Base-by-base conservation (phyloP, 2,797 vertebrate species). In the Myiotriccus ornatus region DNA sequence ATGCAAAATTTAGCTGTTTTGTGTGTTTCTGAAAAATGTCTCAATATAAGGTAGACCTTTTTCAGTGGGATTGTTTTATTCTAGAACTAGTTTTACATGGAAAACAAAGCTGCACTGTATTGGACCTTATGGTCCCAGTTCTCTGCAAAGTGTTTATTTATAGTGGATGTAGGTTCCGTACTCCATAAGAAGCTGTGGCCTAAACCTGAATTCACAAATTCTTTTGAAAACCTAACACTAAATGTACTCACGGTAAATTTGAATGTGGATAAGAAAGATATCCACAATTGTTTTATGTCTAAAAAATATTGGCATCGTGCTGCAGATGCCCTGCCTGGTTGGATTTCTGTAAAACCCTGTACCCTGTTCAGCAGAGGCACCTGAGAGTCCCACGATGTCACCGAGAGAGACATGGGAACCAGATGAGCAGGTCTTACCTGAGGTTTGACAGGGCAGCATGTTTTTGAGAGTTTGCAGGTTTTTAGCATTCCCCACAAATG, bases 331-430 rank as follows among this genome's bases (percentile, higher is more conserved):
- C 12, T n/a, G 2, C 4, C 5, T 37, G 9, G 1, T 17, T 78
- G 50, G 27, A 5, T 64, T 93, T 75, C 52, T 62, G 4, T 64
- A 39, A 71, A 80, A 41, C 24, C 7, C 21, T 44, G 14, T 55
- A 28, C 12, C 7, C 11, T 55, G 28, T 35, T 92, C 44, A 70
- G 64, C 35, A 74, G 52, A 37, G 19, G 16, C 12, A 60, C 41
- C 25, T 39, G 32, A 27, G 10, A 32, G 24, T 32, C 17, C 22
- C 24, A 28, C 0, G 0, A 0, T 37, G 19, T 37, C 24, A 10
- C 37, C 6, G 4, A 70, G n/a, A 41, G 25, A 22, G 9, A n/a
- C 12, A 12, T 21, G 20, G 50, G 15, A 63, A 49, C 13, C 8
- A 37, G 52, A 37, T 39, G 12, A 86, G 9, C 18, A 34, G 9